A percentile compares a stretch with the other conserved stretches of the same genome.
These are phyloP conservation scores for Zoanthus solanderi DNA, from an alignment of 92 coral and sea anemone genomes.

Conservation along the genomic window DNA sequence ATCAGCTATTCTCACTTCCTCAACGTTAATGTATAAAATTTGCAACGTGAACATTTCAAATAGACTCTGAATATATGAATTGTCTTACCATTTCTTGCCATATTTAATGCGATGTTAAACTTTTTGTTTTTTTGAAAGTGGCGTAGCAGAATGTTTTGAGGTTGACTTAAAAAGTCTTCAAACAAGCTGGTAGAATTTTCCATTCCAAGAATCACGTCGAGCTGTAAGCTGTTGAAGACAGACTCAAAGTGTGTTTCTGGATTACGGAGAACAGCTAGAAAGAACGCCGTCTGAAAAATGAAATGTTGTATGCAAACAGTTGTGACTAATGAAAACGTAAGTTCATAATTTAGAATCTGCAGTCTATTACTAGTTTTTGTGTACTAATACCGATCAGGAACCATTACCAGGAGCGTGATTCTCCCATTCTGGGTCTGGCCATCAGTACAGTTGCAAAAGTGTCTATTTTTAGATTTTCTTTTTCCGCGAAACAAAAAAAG, in stretches of 20 bases:
- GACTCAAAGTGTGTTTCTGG: slow-evolving; percentile 85
- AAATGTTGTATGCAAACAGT: background rate
- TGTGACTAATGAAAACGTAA: too few species aligned
- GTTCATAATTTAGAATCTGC: too few species aligned
- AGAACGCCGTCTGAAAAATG: slow-evolving; percentile 62
- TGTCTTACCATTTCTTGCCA: slow-evolving; percentile 78
- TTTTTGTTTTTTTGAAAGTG: slow-evolving; percentile 59
- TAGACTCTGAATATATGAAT: background rate
- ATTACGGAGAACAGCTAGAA: slow-evolving; percentile 80
- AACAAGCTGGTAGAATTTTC: slow-evolving; percentile 68
- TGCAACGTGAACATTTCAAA: background rate
- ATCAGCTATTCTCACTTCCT: too few species aligned
- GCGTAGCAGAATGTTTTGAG: slow-evolving; percentile 54
- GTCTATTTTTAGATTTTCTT: too few species aligned
- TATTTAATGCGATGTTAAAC: slow-evolving; percentile 67
- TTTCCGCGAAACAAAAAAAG: too few species aligned
- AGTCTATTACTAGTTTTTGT: too few species aligned
- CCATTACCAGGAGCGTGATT: too few species aligned
- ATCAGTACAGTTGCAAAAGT: too few species aligned
- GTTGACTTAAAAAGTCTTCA: slow-evolving; percentile 65
- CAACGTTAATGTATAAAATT: too few species aligned
- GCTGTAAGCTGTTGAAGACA: slow-evolving; percentile 67
- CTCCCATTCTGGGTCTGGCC: too few species aligned
- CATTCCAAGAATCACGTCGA: slow-evolving; percentile 72
- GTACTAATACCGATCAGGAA: too few species aligned